Evolutionary conservation across 2,888 invertebrate genomes (phyloP).

Genomic region (Opisthograptis luteolata): DNA sequence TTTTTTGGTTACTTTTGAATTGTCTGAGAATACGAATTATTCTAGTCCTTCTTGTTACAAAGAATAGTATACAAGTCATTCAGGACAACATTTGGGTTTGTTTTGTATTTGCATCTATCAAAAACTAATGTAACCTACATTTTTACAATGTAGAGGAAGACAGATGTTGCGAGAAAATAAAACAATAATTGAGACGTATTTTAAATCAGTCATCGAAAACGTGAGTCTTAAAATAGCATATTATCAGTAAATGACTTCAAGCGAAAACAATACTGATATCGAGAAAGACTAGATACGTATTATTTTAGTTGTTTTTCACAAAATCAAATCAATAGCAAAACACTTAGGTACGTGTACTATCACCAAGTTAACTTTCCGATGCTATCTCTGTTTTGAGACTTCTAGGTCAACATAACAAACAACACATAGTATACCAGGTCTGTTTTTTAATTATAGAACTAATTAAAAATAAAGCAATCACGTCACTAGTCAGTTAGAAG

Average conservation of each 20-base stretch:
- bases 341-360: constrained; percentile 1
- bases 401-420: constrained; percentile 21
- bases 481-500: not conserved
- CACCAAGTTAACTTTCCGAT: constrained; percentile 3
- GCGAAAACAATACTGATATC: constrained; percentile 14
- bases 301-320: constrained; percentile 12
- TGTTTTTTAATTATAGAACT: not conserved
- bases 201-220: constrained; percentile 9
- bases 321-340: constrained; percentile 8
- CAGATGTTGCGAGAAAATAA: too few species aligned
- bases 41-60: too few species aligned
- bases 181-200: not conserved
- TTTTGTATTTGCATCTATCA: too few species aligned
- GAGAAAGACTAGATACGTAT: constrained; percentile 11
- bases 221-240: constrained; percentile 12
- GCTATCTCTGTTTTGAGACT: constrained; percentile 20
- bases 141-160: too few species aligned
- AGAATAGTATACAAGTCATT: too few species aligned
- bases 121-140: too few species aligned
- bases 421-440: not conserved
- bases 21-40: too few species aligned
- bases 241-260: constrained; percentile 6
- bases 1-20: too few species aligned
- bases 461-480: not conserved
- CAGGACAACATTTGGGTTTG: too few species aligned